Percentiles rank a stretch among this genome's conserved stretches.
Conservation (phyloP, 2,113 vertebrate species). For the Crotalus tigris region DNA sequence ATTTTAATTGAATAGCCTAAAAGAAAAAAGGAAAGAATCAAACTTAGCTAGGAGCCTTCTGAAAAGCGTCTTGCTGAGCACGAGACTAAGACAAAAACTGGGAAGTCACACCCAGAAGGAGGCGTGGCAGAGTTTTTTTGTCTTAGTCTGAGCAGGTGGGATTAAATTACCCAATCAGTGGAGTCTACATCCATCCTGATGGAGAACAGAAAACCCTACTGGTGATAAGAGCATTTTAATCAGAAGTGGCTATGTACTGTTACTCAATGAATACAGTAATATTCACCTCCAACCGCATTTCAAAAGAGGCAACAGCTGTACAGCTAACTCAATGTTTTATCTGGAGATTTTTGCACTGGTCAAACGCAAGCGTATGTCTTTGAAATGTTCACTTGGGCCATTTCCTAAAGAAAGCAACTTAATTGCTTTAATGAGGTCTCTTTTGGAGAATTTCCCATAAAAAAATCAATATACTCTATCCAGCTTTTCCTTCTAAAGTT, state of each 20-base stretch:
- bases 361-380: background rate
- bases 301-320: background rate
- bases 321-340: background rate
- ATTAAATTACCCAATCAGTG: too few relatives aligned
- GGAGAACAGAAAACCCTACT: background rate
- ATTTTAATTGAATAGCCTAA: too few relatives aligned
- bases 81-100: too few relatives aligned
- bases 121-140: too few relatives aligned
- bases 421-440: background rate
- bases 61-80: too few relatives aligned
- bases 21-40: too few relatives aligned
- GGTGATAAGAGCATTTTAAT: background rate
- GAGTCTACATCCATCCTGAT: too few relatives aligned
- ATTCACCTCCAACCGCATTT: background rate
- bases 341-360: background rate
- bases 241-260: background rate
- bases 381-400: background rate
- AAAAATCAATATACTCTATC: conserved; percentile 30
- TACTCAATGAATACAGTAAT: background rate
- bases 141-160: too few relatives aligned
- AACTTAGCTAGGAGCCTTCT: too few relatives aligned
- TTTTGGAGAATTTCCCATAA: background rate
- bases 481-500: conserved; percentile 33
- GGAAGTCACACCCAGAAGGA: too few relatives aligned
- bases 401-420: background rate